phyloP scores from a whole-genome alignment of 2,113 vertebrate genomes.

The Calidris pygmaea region DNA sequence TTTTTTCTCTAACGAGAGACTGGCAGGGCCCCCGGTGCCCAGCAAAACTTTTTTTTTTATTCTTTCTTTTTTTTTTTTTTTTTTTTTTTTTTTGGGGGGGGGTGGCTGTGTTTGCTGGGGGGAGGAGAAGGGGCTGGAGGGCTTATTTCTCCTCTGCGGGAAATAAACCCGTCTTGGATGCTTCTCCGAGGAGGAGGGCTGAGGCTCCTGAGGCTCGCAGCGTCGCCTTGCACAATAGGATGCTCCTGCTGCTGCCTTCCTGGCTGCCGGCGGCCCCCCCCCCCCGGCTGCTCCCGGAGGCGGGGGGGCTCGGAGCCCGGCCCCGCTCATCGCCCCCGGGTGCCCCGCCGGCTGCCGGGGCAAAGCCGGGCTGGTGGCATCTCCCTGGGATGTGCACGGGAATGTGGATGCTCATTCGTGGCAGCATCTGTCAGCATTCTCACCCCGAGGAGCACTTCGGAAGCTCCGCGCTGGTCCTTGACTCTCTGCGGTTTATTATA shows the following conservation, averaged over 20 bases:
- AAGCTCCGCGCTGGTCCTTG: background rate
- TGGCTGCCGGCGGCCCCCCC: background rate
- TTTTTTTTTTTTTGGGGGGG: background rate
- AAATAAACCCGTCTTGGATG: background rate
- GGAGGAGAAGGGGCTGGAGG: background rate
- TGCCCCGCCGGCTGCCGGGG: background rate
- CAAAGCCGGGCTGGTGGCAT: background rate
- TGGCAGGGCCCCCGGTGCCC: background rate
- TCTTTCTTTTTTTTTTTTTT: too few relatives aligned
- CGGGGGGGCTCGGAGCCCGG: background rate
- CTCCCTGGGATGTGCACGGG: background rate
- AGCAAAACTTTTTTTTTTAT: background rate
- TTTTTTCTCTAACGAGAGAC: background rate
- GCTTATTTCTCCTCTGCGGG: background rate
- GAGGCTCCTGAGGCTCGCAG: background rate
- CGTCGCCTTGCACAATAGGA: background rate
- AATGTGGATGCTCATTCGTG: accelerated
- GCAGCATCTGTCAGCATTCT: background rate
- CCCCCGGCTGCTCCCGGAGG: background rate
- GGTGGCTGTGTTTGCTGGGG: background rate
- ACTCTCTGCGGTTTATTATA: background rate
- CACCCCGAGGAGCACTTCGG: background rate
- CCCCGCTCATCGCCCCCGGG: accelerated
- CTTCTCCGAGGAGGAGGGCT: background rate
- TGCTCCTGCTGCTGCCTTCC: background rate